A percentile compares a stretch with the other conserved stretches of the same genome.
Conservation (phyloP, 2,888 invertebrate genomes). For the Drosophila subsilvestris region DNA sequence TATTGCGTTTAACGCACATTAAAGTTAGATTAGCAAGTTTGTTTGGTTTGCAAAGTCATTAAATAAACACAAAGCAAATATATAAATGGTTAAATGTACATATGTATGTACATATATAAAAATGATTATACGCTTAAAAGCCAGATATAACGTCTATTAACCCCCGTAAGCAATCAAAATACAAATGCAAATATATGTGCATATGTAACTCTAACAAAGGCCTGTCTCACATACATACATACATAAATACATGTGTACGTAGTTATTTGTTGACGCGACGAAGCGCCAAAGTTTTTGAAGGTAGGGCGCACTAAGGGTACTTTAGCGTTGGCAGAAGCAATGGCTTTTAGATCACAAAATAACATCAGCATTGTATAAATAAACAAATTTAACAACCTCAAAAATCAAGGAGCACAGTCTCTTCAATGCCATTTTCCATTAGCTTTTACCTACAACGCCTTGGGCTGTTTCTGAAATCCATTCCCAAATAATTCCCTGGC, state of each 20-base stretch:
- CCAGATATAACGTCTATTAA: conserved; percentile 1
- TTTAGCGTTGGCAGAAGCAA: background rate
- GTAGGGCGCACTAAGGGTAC: background rate
- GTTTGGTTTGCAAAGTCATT: background rate
- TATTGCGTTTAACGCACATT: background rate
- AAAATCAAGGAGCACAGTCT: background rate
- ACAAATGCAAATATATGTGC: background rate
- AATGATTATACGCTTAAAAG: background rate
- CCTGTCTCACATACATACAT: background rate
- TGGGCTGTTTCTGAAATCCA: background rate
- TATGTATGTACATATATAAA: too few relatives aligned
- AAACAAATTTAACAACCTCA: background rate
- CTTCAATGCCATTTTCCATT: background rate
- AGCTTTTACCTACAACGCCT: too few relatives aligned
- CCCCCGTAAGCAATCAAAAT: background rate
- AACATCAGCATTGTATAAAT: too few relatives aligned
- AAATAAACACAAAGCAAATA: background rate
- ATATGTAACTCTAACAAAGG: conserved; percentile 2
- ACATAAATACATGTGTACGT: background rate
- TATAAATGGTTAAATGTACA: too few relatives aligned
- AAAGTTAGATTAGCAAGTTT: conserved; percentile 6
- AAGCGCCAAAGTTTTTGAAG: background rate
- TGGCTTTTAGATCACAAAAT: too few relatives aligned
- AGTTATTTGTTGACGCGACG: background rate
- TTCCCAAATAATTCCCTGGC: background rate